Base-by-base conservation (phyloP, 1,140 invertebrate species). In the Nilaparvata lugens region DNA sequence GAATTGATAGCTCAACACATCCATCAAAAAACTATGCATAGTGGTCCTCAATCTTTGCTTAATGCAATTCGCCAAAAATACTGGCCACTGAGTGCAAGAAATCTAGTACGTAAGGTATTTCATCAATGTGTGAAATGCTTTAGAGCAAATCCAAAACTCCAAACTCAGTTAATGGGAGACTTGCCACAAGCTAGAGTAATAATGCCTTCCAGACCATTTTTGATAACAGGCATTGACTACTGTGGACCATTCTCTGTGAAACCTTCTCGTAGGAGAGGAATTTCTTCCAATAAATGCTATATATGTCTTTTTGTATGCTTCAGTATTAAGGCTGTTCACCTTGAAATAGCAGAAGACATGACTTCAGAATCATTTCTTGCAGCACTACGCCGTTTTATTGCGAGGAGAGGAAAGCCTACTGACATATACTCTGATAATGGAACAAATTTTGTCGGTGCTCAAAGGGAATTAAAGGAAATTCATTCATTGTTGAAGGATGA, bases 361-460 rank as follows among this genome's bases (percentile, higher is more conserved):
- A 11, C 31, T 11, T 11, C 9, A 35, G 28, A 28, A 28, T 28
- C 18, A 19, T 69, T 67, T 59, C 25, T 68, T 21, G 54, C 16
- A 31, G 31, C 28, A 35, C 56, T 67, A 0, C 43, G 56, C 4
- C 23, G 63, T 19, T 66, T 66, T 55, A 64, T 68, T 16, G 56
- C 61, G 1, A 57, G 67, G 9, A 54, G 71, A 55, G 70, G 70
- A n/a, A 68, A 66, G 52, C 64, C 62, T 14, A 48, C 9, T 1
- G 54, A 65, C 42, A 62, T 69, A 23, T 71, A 65, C 58, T 68
- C 61, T 13, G 68, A 70, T 54, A 68, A 70, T 40, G 66, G 62
- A 1, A 67, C 66, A 7, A 66, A 64, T 38, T 72, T 72, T 60
- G 62, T 74, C 69, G 45, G 70, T 70, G 64, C 71, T 4, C 3